Base-by-base conservation (phyloP, 1,140 invertebrate genomes). In the Bradysia coprophila region DNA sequence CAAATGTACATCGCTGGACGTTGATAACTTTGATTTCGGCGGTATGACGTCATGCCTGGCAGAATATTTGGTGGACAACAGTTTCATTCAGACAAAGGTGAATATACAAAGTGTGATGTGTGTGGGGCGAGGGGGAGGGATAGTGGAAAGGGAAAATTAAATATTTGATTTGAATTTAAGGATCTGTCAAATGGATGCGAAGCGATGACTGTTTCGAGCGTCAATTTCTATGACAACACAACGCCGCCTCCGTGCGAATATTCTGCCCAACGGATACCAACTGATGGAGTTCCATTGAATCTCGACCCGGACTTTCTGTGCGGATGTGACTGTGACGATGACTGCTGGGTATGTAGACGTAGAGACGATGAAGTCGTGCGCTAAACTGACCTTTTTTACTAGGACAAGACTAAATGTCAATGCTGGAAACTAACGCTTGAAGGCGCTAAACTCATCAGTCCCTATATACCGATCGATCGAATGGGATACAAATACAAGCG, bases 1-100 rank as follows among this genome's bases (percentile, higher is more conserved):
- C 0, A 60, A 73, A 9, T 82, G 76, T 23, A 68, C 32, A 11
- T 15, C 74, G 5, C 70, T 95, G 55, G 76, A 81, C 23, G 81
- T 95, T 6, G 91, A 96, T 61, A 65, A 85, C 38, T 97, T 96
- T 62, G 83, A 85, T 57, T 92, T 87, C 56, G 81, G 87, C 48
- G 67, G 72, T 20, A 71, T 69, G 54, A 76, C 93, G 1, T 75
- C 81, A 47, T 81, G 80, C 48, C 65, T 89, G 38, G 78, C 76
- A 8, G 85, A 92, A 56, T 95, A 90, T 50, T 68, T 73, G 8
- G 61, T 76, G 11, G 68, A 73, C 45, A 71, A 73, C 24, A 72
- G 69, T 44, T 68, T 72, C 23, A 67, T 75, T 0, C 70, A 70
- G 32, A 76, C 77, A 34, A 69, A 68, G 58, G 71, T 74, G 48